Conservation (phyloP, 1,140 invertebrate species). For the Oreohelix idahoensis region DNA sequence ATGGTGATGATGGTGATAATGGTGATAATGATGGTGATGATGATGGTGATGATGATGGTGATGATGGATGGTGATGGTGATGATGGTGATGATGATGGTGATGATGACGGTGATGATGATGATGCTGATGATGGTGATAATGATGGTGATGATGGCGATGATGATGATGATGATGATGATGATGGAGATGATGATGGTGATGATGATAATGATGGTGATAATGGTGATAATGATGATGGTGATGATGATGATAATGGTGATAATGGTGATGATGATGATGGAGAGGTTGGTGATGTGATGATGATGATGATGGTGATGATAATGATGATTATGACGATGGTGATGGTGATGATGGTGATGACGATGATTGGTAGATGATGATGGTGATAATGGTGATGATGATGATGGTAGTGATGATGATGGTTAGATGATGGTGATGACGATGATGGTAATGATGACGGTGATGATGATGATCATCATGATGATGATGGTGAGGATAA, state of each 20-base stretch:
- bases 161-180: conserved; percentile 10
- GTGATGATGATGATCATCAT: conserved; percentile 1
- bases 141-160: background rate
- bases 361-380: no score
- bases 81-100: conserved; percentile 1
- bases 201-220: background rate
- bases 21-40: background rate
- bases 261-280: no score
- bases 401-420: background rate
- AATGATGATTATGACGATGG: no score
- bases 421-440: no score
- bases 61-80: conserved; percentile 9
- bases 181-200: conserved; percentile 1
- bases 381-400: conserved; percentile 1
- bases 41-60: no score
- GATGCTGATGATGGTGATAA: no score
- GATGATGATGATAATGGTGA: conserved; percentile 9
- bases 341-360: no score
- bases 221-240: conserved; percentile 1
- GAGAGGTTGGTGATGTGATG: no score
- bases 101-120: no score
- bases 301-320: no score
- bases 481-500: background rate
- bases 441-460: background rate
- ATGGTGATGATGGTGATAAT: background rate